Percentiles rank a stretch among this genome's conserved stretches.
Evolutionary conservation across 1,140 invertebrate species (phyloP).

Genomic region (Propsilocerus akamusi): DNA sequence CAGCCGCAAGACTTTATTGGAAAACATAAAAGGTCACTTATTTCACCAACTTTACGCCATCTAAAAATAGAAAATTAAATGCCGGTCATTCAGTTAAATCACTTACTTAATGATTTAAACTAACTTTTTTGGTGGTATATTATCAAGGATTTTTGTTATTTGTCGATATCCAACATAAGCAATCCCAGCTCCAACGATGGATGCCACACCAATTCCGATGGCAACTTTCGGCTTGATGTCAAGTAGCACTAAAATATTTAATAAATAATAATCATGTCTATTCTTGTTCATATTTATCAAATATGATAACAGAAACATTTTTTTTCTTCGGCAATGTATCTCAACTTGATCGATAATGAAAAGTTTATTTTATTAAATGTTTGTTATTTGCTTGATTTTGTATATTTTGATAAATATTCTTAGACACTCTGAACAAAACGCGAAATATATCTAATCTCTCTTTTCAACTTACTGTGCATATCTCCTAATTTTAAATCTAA

Average conservation of each 20-base stretch:
- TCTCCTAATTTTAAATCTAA: no score
- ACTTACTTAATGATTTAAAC: background rate
- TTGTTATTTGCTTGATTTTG: no score
- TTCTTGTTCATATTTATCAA: no score
- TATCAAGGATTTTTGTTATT: slow-evolving; percentile 15
- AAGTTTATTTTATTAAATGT: no score
- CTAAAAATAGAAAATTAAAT: background rate
- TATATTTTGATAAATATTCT: no score
- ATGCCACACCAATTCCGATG: slow-evolving; percentile 11
- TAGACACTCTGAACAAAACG: no score
- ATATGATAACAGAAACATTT: no score
- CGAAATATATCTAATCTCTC: no score
- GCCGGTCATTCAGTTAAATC: background rate
- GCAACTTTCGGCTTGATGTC: background rate
- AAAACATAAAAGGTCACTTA: slow-evolving; percentile 23
- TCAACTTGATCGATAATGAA: no score
- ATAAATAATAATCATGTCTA: no score
- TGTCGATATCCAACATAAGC: slow-evolving; percentile 21
- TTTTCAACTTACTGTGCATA: no score
- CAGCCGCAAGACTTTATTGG: slow-evolving; percentile 26
- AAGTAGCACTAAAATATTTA: background rate
- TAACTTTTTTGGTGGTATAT: slow-evolving; percentile 14
- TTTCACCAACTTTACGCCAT: slow-evolving; percentile 26
- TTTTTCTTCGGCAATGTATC: no score
- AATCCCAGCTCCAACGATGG: slow-evolving; percentile 18